Evolutionary conservation across 2,113 vertebrate genomes (phyloP), one percentile per base, ranked within the genome.

Genomic region (Natator depressus): DNA sequence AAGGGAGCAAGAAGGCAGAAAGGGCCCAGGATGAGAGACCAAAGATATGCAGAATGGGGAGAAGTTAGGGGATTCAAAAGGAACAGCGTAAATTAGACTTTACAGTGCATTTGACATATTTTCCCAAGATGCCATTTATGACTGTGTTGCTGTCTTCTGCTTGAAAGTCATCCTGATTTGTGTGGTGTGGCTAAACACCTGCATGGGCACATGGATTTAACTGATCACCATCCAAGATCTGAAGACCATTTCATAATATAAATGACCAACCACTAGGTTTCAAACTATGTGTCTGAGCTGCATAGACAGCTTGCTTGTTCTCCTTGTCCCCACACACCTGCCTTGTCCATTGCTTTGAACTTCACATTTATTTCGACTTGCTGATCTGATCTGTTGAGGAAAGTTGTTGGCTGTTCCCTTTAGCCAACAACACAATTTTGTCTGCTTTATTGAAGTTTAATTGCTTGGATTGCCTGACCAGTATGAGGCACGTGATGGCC

Each of bases 261-360:
- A 65, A 5, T 14, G 29, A 27, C 27, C 54, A 81, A 29, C 49
- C 5, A 31, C 51, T 80, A 80, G 50, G 53, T 38, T 89, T 82
- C 62, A 84, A 4, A 49, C 83, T 0, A 0, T 84, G 80, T 11
- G 11, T 35, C 2, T 22, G 10, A 14, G 19, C 13, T 51, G 27
- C 35, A 35, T 25, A 57, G 65, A 10, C 42, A 89, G 4, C n/a
- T n/a, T 35, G 31, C 1, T 55, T 29, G 76, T 4, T 9, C 4
- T 53, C 75, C 2, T 11, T 12, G 7, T 57, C 47, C n/a, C 54
- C 4, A 0, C 0, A 0, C 8, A 46, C 80, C 46, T 57, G 10
- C 35, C 72, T 82, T 88, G 51, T 5, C 42, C 54, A 0, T 0
- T 62, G 13, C 76, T 82, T 10, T 55, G 88, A 69, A 31, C 13